Percentiles rank a stretch among this genome's conserved stretches.
Conservation (phyloP, 2,888 invertebrate genomes). For the Epinotia demarniana region DNA sequence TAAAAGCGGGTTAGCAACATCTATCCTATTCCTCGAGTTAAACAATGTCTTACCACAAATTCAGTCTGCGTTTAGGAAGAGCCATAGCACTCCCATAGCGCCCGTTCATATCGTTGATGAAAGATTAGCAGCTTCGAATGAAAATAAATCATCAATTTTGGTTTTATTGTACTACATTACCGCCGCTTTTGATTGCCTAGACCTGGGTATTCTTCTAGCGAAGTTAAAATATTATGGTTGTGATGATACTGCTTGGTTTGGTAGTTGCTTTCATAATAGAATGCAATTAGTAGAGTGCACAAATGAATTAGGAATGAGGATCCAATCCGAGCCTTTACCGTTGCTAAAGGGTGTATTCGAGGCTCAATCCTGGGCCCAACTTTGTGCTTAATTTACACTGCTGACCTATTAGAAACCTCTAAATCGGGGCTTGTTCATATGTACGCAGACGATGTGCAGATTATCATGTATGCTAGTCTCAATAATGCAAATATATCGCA, state of each 20-base stretch:
- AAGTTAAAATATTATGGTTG: conserved; percentile 20
- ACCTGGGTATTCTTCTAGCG: background rate
- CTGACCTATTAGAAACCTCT: background rate
- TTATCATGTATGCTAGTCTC: background rate
- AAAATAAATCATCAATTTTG: conserved; percentile 2
- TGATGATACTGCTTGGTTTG: conserved; percentile 14
- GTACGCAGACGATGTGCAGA: background rate
- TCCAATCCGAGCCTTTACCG: background rate
- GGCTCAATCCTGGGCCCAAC: conserved; percentile 21
- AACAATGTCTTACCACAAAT: background rate
- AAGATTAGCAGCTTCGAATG: conserved; percentile 14
- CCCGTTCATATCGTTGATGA: conserved; percentile 20
- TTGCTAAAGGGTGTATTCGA: conserved; percentile 13
- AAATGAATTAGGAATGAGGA: background rate
- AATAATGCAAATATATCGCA: background rate
- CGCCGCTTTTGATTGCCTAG: conserved; percentile 22
- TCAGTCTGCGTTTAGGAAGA: conserved; percentile 15
- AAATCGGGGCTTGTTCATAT: background rate
- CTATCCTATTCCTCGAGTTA: background rate
- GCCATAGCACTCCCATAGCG: conserved; percentile 23
- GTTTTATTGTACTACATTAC: conserved; percentile 5
- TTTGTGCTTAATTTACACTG: background rate
- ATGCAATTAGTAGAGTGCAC: conserved; percentile 18
- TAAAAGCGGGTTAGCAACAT: background rate
- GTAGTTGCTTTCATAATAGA: conserved; percentile 10